A percentile compares a stretch with the other conserved stretches of the same genome.
Evolutionary conservation across 2,888 invertebrate species (phyloP).

Genomic region (Vesta saturnalis): DNA sequence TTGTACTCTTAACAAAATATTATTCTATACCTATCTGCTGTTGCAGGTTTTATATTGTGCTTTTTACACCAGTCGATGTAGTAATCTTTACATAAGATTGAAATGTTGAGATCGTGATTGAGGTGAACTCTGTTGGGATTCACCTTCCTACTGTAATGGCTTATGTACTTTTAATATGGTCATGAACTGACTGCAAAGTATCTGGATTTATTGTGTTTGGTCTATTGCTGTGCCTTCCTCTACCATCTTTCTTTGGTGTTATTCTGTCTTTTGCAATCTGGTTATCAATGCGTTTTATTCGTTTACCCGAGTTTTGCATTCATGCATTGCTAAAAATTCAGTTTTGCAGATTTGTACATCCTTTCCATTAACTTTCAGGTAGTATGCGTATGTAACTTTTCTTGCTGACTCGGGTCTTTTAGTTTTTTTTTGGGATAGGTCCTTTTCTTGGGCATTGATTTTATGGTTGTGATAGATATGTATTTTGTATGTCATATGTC

Average conservation of each 20-base stretch:
- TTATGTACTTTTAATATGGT: neutral
- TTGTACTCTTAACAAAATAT: too few species aligned
- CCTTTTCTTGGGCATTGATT: slow-evolving; percentile 11
- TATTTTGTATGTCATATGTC: slow-evolving; percentile 29
- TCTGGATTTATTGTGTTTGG: slow-evolving; percentile 28
- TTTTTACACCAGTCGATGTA: slow-evolving; percentile 40
- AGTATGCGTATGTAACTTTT: neutral
- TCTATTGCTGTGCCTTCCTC: slow-evolving; percentile 32
- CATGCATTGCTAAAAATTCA: neutral
- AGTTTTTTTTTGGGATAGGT: too few species aligned
- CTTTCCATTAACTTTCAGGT: neutral
- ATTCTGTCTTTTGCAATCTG: neutral
- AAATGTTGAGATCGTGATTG: slow-evolving; percentile 35
- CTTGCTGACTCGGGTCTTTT: neutral
- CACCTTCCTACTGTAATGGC: neutral
- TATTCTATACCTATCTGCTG: too few species aligned
- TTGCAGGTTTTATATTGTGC: too few species aligned
- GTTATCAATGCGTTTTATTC: neutral
- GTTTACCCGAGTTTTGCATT: neutral
- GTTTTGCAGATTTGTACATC: neutral
- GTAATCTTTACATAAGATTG: slow-evolving; percentile 34
- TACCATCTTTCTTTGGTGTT: slow-evolving; percentile 19
- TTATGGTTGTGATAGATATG: slow-evolving; percentile 24
- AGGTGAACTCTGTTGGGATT: slow-evolving; percentile 25
- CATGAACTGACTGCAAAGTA: slow-evolving; percentile 28